Conservation (phyloP, 2,888 invertebrate genomes). For the Chalcis sispes region DNA sequence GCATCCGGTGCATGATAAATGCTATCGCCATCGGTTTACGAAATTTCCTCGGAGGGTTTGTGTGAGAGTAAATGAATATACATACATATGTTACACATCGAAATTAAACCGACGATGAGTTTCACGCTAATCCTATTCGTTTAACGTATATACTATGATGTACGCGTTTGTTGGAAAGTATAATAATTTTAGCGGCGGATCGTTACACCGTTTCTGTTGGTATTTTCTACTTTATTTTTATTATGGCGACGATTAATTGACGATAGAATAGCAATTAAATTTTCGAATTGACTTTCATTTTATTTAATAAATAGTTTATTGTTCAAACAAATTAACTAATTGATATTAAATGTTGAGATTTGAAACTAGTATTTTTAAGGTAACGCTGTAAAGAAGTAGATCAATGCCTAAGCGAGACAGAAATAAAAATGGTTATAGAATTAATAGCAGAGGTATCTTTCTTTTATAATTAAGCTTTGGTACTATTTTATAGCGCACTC, state of each 20-base stretch:
- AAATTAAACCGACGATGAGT: constrained; percentile 14
- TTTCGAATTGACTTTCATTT: too few species aligned
- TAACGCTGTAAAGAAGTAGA: constrained; percentile 19
- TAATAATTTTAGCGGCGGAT: too few species aligned
- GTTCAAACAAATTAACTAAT: background rate
- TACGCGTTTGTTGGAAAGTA: too few species aligned
- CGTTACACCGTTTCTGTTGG: too few species aligned
- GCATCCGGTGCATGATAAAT: constrained; percentile 36
- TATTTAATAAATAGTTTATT: too few species aligned
- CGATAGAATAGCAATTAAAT: too few species aligned
- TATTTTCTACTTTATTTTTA: too few species aligned
- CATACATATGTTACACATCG: background rate
- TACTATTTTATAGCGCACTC: too few species aligned
- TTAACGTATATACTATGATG: background rate
- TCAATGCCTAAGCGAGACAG: constrained; percentile 22
- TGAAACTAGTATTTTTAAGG: background rate
- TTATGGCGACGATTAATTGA: too few species aligned
- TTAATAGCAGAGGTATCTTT: background rate
- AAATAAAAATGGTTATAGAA: constrained; percentile 30
- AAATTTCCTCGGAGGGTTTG: constrained; percentile 11
- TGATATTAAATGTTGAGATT: background rate
- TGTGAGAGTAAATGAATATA: background rate
- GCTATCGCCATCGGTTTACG: constrained; percentile 33
- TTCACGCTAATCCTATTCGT: constrained; percentile 6
- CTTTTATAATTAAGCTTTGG: background rate